Conservation (phyloP, 2,113 vertebrate species). For the Pristiophorus japonicus region DNA sequence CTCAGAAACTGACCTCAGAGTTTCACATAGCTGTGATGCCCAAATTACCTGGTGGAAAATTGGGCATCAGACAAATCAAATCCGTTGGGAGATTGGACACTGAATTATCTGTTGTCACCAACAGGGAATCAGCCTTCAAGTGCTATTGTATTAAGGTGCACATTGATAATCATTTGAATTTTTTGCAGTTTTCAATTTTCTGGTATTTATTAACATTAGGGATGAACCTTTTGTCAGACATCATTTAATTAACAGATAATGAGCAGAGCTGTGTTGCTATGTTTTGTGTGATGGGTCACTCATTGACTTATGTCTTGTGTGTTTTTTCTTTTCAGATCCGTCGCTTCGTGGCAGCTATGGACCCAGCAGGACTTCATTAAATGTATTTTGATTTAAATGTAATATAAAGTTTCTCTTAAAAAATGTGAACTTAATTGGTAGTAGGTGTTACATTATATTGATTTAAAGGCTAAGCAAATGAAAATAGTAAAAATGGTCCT, state of each 20-base stretch:
- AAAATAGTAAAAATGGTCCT: neutral
- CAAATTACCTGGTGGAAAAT: neutral
- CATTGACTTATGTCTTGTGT: slow-evolving; percentile 34
- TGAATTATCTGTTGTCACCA: neutral
- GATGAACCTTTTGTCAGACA: neutral
- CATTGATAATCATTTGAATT: neutral
- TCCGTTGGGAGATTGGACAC: neutral
- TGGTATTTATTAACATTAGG: neutral
- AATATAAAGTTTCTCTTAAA: neutral
- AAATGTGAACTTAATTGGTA: slow-evolving; percentile 10
- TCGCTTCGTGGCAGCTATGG: slow-evolving; percentile 63
- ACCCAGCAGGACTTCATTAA: slow-evolving; percentile 48
- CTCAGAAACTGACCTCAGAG: no score
- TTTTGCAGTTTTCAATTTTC: neutral
- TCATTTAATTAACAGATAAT: neutral
- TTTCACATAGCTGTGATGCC: no score
- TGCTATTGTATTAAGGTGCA: neutral
- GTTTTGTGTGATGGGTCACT: slow-evolving; percentile 9
- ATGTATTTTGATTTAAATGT: slow-evolving; percentile 30
- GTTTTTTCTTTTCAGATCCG: slow-evolving; percentile 59
- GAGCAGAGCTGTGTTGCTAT: neutral
- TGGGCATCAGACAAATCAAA: neutral
- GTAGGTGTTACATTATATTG: neutral
- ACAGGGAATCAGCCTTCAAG: neutral
- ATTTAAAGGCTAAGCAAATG: neutral